These are phyloP conservation scores for Poecilia velifera DNA, from an alignment of 2,797 vertebrate genomes.

Conservation along the genomic window DNA sequence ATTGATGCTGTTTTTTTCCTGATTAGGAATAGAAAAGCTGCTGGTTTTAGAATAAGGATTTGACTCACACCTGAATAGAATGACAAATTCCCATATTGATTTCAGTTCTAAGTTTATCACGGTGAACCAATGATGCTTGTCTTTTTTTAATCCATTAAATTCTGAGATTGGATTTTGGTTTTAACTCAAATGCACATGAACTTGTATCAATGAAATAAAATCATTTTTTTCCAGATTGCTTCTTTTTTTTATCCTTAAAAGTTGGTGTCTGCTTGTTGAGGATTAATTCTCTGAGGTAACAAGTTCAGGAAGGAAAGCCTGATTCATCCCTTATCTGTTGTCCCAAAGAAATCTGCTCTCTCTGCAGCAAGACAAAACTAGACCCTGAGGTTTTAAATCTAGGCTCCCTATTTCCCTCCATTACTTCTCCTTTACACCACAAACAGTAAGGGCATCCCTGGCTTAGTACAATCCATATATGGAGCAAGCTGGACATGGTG, in stretches of 20 bases:
- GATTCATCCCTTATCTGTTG: not conserved
- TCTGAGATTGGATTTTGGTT: conserved; percentile 43
- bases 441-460: not conserved
- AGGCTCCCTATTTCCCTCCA: not conserved
- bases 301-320: not conserved
- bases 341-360: not conserved
- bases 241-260: not conserved
- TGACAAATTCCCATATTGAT: conserved; percentile 7
- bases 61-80: conserved; percentile 14
- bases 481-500: not conserved
- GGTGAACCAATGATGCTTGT: conserved; percentile 28
- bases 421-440: not conserved
- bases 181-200: conserved; percentile 1
- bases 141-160: conserved; percentile 67
- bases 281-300: not conserved
- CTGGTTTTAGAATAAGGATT: conserved; percentile 15
- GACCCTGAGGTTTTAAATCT: not conserved
- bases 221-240: not conserved
- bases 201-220: conserved; percentile 6
- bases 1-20: conserved; percentile 17
- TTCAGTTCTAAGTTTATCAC: conserved; percentile 25
- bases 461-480: not conserved
- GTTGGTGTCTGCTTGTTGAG: not conserved
- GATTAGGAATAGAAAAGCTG: not conserved
- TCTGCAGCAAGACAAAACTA: not conserved